Conservation (phyloP, 2,113 vertebrate species). For the Callopanchax toddi region DNA sequence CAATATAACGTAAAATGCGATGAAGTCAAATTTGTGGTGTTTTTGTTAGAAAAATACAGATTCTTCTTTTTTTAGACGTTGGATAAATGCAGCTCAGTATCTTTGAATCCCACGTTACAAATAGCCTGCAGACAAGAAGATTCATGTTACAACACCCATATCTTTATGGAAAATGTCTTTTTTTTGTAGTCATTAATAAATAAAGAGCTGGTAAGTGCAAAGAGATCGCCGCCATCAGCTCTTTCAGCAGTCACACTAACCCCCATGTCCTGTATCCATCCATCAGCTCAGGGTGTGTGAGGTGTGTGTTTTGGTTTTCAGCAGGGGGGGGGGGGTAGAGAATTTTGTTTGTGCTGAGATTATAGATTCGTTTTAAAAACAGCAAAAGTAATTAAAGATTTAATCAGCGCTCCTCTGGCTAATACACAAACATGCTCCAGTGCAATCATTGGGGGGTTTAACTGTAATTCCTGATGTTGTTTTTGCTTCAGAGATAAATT, state of each 20-base stretch:
- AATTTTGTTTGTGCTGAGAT: slow-evolving; percentile 39
- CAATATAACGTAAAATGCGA: too few relatives aligned
- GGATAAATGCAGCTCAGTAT: slow-evolving; percentile 39
- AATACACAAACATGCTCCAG: background rate
- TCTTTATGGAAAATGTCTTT: slow-evolving; percentile 17
- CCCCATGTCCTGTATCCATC: background rate
- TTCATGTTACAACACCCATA: slow-evolving; percentile 5
- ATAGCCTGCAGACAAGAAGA: slow-evolving; percentile 20
- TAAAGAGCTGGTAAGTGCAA: slow-evolving; percentile 37
- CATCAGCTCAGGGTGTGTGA: slow-evolving; percentile 23
- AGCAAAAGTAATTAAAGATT: slow-evolving; percentile 34
- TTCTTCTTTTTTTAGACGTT: slow-evolving; percentile 4
- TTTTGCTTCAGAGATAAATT: background rate
- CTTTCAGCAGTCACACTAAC: slow-evolving; percentile 22
- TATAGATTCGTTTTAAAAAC: slow-evolving; percentile 40
- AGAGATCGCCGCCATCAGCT: background rate
- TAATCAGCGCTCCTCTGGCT: slow-evolving; percentile 5
- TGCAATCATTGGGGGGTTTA: background rate
- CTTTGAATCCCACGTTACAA: slow-evolving; percentile 40
- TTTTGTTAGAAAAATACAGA: too few relatives aligned
- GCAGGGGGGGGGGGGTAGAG: background rate
- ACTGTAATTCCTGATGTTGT: background rate
- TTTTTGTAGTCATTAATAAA: slow-evolving; percentile 50
- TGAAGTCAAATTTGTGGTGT: too few relatives aligned
- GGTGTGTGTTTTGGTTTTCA: slow-evolving; percentile 47